Conservation (phyloP, 2,113 vertebrate species). For the Xiphorhynchus elegans region DNA sequence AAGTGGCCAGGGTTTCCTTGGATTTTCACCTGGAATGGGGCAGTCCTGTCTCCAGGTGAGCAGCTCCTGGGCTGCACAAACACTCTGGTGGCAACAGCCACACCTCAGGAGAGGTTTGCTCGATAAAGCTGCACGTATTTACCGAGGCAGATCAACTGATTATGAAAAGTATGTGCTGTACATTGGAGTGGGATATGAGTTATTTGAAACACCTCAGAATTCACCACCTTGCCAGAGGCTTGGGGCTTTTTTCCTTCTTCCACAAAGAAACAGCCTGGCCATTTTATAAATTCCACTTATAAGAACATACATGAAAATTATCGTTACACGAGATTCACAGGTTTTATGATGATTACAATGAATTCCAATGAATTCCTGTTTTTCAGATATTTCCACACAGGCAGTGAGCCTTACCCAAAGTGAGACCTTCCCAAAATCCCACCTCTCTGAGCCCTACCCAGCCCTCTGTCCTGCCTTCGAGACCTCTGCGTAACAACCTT, state of each 20-base stretch:
- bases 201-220: neutral
- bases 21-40: neutral
- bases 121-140: neutral
- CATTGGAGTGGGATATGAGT: neutral
- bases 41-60: neutral
- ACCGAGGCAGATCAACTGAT: neutral
- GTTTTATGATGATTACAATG: neutral
- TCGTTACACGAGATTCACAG: rapidly evolving
- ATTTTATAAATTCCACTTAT: neutral
- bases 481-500: neutral
- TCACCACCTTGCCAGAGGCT: neutral
- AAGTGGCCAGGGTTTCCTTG: neutral
- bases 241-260: neutral
- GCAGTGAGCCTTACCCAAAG: neutral
- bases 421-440: neutral
- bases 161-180: neutral
- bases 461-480: neutral
- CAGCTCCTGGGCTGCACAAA: neutral
- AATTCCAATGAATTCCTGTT: neutral
- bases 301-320: neutral
- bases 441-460: neutral
- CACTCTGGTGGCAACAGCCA: neutral
- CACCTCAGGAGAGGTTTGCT: neutral
- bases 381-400: neutral
- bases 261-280: neutral